phyloP scores from a whole-genome alignment of 2,888 invertebrate genomes.

The Piscicola geometra region DNA sequence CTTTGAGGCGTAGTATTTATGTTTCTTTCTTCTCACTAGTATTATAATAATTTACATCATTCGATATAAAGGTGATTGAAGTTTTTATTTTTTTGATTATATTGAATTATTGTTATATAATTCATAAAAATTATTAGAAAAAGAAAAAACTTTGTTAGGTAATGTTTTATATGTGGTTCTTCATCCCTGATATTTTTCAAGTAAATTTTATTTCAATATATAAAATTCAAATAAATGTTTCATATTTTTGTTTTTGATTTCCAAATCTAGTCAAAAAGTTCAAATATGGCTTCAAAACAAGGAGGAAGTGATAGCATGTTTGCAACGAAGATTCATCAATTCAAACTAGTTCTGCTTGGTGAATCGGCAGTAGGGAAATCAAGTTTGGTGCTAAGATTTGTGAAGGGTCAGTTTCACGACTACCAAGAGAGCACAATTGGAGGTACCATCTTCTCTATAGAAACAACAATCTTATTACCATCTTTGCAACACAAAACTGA shows the following conservation, averaged over 20 bases:
- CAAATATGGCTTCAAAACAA: conserved; percentile 57
- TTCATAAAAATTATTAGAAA: no score
- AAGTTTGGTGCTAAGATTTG: conserved; percentile 95
- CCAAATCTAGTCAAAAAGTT: background rate
- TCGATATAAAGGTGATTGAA: no score
- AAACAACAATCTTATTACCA: background rate
- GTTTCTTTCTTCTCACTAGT: no score
- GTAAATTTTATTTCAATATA: no score
- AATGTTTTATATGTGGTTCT: no score
- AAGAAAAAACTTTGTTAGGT: no score
- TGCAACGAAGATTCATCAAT: conserved; percentile 81
- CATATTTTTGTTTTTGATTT: background rate
- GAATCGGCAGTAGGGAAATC: conserved; percentile 99
- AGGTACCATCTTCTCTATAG: conserved; percentile 42
- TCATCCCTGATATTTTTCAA: no score
- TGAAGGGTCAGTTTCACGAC: conserved; percentile 99
- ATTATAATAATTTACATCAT: no score
- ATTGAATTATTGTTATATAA: no score
- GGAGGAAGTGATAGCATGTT: conserved; percentile 84
- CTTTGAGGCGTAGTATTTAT: background rate
- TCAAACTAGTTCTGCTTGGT: conserved; percentile 94
- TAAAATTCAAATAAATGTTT: no score
- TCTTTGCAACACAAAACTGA: background rate
- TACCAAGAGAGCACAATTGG: conserved; percentile 97
- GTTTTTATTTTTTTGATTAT: no score